Conservation (phyloP, 2,888 invertebrate species). For the Cheilosia scutellata region DNA sequence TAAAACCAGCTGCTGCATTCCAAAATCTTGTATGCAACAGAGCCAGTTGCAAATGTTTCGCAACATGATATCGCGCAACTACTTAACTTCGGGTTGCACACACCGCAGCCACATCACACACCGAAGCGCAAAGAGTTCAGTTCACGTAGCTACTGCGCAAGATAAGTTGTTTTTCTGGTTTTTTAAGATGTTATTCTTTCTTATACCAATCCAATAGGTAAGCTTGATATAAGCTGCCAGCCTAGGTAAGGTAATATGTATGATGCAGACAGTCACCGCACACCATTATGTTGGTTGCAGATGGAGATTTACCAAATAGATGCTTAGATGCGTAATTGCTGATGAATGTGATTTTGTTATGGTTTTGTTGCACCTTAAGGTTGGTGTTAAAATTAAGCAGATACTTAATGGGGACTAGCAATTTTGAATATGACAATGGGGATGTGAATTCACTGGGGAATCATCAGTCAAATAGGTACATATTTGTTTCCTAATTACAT, state of each 20-base stretch:
- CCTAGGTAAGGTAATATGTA: constrained; percentile 4
- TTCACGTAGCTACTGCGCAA: constrained; percentile 33
- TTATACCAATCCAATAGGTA: constrained; percentile 19
- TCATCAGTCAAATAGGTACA: no score
- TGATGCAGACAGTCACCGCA: neutral
- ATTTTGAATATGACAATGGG: no score
- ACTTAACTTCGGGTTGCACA: constrained; percentile 52
- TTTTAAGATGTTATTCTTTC: constrained; percentile 55
- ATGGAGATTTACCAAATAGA: neutral
- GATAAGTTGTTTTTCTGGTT: constrained; percentile 70
- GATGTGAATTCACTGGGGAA: no score
- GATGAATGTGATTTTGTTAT: neutral
- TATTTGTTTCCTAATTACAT: no score
- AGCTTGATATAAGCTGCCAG: constrained; percentile 7
- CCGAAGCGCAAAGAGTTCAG: constrained; percentile 33
- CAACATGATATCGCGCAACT: constrained; percentile 70
- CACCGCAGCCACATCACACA: constrained; percentile 13
- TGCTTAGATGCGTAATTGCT: neutral
- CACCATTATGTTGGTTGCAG: neutral
- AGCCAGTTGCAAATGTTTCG: constrained; percentile 67
- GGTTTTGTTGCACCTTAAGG: constrained; percentile 1
- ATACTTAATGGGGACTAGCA: neutral
- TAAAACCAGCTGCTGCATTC: constrained; percentile 49
- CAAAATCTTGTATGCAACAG: constrained; percentile 60
- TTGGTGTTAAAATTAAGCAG: neutral